A percentile compares a stretch with the other conserved stretches of the same genome.
phyloP scores from a whole-genome alignment of 2,888 invertebrate species.

The Siphlonurus alternatus region DNA sequence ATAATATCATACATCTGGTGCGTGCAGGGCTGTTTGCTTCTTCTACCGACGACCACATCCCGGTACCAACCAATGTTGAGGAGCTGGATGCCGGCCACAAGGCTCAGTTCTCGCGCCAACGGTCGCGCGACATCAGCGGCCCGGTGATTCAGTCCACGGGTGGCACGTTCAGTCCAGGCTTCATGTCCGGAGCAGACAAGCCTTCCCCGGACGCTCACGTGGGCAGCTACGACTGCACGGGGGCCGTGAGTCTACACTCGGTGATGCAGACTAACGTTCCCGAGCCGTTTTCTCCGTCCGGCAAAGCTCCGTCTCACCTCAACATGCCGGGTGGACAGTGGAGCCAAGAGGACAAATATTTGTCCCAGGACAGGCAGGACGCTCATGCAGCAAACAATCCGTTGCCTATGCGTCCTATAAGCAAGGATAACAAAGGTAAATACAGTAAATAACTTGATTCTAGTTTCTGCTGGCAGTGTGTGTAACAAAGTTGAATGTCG shows the following conservation, averaged over 20 bases:
- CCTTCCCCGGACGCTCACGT: constrained; percentile 34
- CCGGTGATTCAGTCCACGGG: constrained; percentile 36
- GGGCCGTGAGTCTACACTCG: constrained; percentile 45
- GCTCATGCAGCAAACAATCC: constrained; percentile 29
- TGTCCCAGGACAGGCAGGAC: constrained; percentile 47
- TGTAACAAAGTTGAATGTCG: no score
- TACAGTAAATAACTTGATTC: no score
- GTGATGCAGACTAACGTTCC: constrained; percentile 64
- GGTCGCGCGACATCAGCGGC: constrained; percentile 44
- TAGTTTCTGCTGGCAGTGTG: no score
- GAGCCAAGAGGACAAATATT: constrained; percentile 48
- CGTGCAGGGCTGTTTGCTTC: no score
- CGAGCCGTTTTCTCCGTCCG: constrained; percentile 32
- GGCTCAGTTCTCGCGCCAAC: constrained; percentile 43
- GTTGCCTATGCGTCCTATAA: not conserved
- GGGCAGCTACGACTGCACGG: constrained; percentile 48
- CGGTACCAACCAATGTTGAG: constrained; percentile 41
- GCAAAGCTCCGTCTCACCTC: constrained; percentile 36
- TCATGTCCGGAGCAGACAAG: constrained; percentile 8
- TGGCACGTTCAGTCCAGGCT: constrained; percentile 18
- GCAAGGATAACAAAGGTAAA: not conserved
- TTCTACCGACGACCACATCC: constrained; percentile 23
- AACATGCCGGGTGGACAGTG: constrained; percentile 61
- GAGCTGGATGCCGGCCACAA: constrained; percentile 46
- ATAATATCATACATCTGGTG: no score